Evolutionary conservation across 1,140 invertebrate genomes (phyloP).

Genomic region (Steinernema feltiae): DNA sequence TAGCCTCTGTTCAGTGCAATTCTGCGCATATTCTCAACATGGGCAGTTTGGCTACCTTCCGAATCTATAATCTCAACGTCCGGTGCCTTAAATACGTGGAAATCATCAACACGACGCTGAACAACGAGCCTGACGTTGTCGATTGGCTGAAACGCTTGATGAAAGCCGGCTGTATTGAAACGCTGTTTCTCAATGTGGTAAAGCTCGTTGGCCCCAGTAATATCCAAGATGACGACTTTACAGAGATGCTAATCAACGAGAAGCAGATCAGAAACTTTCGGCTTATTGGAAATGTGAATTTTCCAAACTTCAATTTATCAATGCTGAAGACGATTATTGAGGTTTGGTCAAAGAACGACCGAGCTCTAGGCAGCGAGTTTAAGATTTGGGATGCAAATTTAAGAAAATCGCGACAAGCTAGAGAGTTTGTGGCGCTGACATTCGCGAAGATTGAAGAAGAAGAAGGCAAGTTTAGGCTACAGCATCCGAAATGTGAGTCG

Average conservation of each 20-base stretch:
- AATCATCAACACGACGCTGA: background rate
- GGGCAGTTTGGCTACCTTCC: background rate
- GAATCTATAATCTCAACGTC: background rate
- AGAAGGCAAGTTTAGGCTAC: background rate
- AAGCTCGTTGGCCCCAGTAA: background rate
- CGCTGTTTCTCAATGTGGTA: background rate
- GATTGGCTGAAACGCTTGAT: background rate
- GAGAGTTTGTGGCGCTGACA: background rate
- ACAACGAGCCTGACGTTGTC: background rate
- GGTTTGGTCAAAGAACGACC: background rate
- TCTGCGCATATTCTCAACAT: background rate
- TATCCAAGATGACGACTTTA: background rate
- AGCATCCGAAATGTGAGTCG: background rate
- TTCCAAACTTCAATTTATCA: background rate
- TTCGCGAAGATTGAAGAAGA: background rate
- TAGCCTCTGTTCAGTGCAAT: background rate
- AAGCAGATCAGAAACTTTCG: background rate
- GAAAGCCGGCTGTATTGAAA: background rate
- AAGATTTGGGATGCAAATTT: background rate
- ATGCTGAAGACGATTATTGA: background rate
- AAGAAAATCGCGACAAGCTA: background rate
- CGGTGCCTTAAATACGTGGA: background rate
- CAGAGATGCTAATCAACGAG: background rate
- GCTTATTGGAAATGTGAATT: background rate
- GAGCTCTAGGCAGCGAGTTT: background rate